Base-by-base conservation (phyloP, 1,140 invertebrate genomes). In the Ceratitis capitata region DNA sequence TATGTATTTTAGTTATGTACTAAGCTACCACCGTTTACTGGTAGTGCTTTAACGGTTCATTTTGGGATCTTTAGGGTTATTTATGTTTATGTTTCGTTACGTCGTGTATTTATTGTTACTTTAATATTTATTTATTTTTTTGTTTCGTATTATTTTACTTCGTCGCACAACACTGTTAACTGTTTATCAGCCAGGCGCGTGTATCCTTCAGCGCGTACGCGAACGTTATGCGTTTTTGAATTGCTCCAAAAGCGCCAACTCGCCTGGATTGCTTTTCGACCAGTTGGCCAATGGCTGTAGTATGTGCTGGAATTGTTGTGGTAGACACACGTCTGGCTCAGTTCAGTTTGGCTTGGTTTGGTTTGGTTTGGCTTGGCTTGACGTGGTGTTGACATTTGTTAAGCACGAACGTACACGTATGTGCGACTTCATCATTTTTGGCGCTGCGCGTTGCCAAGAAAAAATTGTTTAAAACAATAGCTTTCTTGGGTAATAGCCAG, bases 351-450 rank as follows among this genome's bases (percentile, higher is more conserved):
- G 69, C 39, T 78, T 78, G 69, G 45, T 35, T 14, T 14, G 69
- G 69, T 78, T n/a, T n/a, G 51, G 51, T n/a, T 23, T 14, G 4
- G 6, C 51, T 23, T n/a, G 51, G 69, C 39, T 78, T 78, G 69
- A 78, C 23, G 32, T 14, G 69, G 69, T 78, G 39, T 78, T 78
- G 69, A 78, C 69, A 78, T 78, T 78, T 78, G n/a, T 16, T 42
- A 45, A 78, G n/a, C 69, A 78, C 69, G 56, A 45, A 32, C 69
- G 39, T 23, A n/a, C n/a, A n/a, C n/a, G n/a, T n/a, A n/a, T n/a
- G n/a, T 16, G 2, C 69, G 39, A 78, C 69, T 78, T 78, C 69
- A 78, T 78, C n/a, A 45, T 42, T 56, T 56, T 78, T 78, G 69
- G 69, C 69, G 35, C 45, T 78, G 69, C n/a, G 39, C 16, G n/a